A percentile compares a stretch with the other conserved stretches of the same genome.
These are phyloP conservation scores for Trichoplax adhaerens DNA, from an alignment of 37 sponge, comb jelly and placozoan species.

Conservation along the genomic window DNA sequence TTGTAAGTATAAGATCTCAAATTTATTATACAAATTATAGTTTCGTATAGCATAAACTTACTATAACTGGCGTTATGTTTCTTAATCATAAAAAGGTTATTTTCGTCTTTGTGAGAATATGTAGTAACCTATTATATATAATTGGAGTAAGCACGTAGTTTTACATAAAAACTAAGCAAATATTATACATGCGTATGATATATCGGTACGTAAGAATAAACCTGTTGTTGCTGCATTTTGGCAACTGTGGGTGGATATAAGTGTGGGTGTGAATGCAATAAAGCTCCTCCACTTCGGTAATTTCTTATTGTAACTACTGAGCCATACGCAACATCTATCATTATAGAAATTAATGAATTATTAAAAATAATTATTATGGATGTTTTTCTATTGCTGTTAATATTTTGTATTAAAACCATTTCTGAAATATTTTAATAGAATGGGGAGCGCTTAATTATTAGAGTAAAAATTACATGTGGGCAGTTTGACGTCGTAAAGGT, in stretches of 20 bases:
- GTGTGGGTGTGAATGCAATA: slow-evolving; percentile 90
- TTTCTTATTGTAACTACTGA: slow-evolving; percentile 79
- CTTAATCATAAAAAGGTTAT: slow-evolving; percentile 81
- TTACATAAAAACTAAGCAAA: too few relatives aligned
- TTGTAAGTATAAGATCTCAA: background rate
- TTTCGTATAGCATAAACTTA: too few relatives aligned
- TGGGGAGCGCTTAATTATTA: background rate
- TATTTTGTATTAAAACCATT: background rate
- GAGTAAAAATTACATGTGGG: slow-evolving; percentile 55
- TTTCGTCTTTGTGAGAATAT: slow-evolving; percentile 90
- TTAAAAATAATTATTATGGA: too few relatives aligned
- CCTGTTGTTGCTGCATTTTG: slow-evolving; percentile 53
- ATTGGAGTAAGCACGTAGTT: too few relatives aligned
- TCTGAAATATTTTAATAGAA: too few relatives aligned
- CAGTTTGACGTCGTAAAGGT: slow-evolving; percentile 52
- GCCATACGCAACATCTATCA: slow-evolving; percentile 70
- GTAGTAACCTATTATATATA: slow-evolving; percentile 50
- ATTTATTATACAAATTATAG: too few relatives aligned
- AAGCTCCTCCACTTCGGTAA: slow-evolving; percentile 63
- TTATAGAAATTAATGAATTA: background rate
- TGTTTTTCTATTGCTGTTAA: background rate
- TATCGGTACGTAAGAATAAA: background rate
- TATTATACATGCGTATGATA: too few relatives aligned
- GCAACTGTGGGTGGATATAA: slow-evolving; percentile 78
- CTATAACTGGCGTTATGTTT: slow-evolving; percentile 2